phyloP scores from a whole-genome alignment of 2,888 invertebrate species.

The Oligia latruncula region DNA sequence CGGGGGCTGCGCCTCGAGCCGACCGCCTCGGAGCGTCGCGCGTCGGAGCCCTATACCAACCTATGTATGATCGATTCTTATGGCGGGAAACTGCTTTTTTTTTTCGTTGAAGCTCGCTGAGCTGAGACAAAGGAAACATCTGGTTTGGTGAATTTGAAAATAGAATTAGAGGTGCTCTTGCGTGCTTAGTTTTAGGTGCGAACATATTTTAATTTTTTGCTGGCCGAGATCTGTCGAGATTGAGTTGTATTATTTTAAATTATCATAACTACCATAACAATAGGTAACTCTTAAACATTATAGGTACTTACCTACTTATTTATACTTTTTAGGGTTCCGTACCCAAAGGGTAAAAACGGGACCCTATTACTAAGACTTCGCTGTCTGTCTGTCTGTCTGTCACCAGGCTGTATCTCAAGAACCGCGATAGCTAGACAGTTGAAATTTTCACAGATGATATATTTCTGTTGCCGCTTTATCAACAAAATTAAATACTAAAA shows the following conservation, averaged over 20 bases:
- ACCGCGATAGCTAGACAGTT: too few relatives aligned
- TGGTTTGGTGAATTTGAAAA: conserved; percentile 53
- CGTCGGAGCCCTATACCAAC: conserved; percentile 47
- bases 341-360: too few relatives aligned
- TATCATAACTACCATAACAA: background rate
- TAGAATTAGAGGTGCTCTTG: conserved; percentile 50
- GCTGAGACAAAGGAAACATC: conserved; percentile 52
- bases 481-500: too few relatives aligned
- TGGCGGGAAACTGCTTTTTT: conserved; percentile 57
- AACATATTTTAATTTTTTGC: conserved; percentile 2
- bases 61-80: conserved; percentile 55
- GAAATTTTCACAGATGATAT: too few relatives aligned
- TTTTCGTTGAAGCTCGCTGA: conserved; percentile 30
- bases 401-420: too few relatives aligned
- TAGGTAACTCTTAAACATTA: background rate
- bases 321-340: too few relatives aligned
- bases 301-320: background rate
- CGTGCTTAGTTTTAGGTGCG: conserved; percentile 7
- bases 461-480: too few relatives aligned
- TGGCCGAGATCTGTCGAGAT: background rate
- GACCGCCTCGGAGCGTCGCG: conserved; percentile 61
- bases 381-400: too few relatives aligned
- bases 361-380: too few relatives aligned
- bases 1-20: conserved; percentile 66
- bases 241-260: background rate